Conservation (phyloP, 2,797 vertebrate species). For the Gobio occitaniae region DNA sequence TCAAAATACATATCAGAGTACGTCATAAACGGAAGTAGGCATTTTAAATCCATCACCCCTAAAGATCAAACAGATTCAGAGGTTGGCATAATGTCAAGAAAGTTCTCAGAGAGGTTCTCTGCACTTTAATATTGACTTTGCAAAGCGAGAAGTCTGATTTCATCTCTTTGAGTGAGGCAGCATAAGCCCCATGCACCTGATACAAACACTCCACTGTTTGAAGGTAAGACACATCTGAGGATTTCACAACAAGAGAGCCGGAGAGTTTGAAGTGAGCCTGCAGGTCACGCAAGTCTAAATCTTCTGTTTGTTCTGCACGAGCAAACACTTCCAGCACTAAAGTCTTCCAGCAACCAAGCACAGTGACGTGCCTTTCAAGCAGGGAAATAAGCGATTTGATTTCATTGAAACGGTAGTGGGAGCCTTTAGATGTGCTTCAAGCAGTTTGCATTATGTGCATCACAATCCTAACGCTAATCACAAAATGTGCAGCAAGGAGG, state of each 20-base stretch:
- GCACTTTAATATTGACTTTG: slow-evolving; percentile 42
- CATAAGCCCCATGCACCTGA: slow-evolving; percentile 30
- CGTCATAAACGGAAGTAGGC: slow-evolving; percentile 7
- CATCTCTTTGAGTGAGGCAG: slow-evolving; percentile 13
- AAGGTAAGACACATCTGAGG: slow-evolving; percentile 50
- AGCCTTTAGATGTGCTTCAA: slow-evolving; percentile 30
- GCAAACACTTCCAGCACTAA: slow-evolving; percentile 60
- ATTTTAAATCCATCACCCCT: slow-evolving; percentile 24
- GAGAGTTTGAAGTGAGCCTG: slow-evolving; percentile 35
- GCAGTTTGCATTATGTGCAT: slow-evolving; percentile 43
- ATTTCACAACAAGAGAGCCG: slow-evolving; percentile 18
- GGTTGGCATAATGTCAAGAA: slow-evolving; percentile 27
- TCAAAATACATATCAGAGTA: neutral
- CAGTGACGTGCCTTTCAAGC: slow-evolving; percentile 6
- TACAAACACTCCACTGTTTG: slow-evolving; percentile 39
- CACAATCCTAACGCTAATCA: slow-evolving; percentile 45
- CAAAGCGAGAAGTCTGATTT: slow-evolving; percentile 44
- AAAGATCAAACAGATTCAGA: slow-evolving; percentile 24
- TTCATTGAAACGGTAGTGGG: slow-evolving; percentile 31
- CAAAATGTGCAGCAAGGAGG: slow-evolving; percentile 15
- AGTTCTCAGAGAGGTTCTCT: slow-evolving; percentile 31
- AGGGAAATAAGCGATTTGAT: slow-evolving; percentile 23
- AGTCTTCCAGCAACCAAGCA: slow-evolving; percentile 23
- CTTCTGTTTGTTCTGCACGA: slow-evolving; percentile 54
- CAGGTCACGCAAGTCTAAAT: slow-evolving; percentile 53